A percentile compares a stretch with the other conserved stretches of the same genome.
These are phyloP conservation scores for Chrosomus eos DNA, from an alignment of 2,797 vertebrate species.

Conservation along the genomic window DNA sequence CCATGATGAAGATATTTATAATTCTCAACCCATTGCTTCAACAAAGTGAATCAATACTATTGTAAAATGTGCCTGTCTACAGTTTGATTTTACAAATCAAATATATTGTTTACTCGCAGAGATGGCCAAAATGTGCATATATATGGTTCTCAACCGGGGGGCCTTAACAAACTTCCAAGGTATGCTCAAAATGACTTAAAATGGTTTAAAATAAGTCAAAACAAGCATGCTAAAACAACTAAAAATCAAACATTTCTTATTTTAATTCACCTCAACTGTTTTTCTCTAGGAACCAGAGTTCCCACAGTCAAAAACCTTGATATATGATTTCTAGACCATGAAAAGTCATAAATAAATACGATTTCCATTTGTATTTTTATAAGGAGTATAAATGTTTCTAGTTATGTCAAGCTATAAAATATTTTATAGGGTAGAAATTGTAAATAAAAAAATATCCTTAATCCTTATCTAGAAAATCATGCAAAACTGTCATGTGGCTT, in stretches of 20 bases:
- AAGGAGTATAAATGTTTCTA: neutral
- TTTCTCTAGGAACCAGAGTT: neutral
- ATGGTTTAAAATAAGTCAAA: neutral
- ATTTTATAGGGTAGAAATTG: neutral
- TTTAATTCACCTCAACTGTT: neutral
- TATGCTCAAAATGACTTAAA: neutral
- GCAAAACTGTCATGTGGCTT: neutral
- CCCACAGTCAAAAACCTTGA: neutral
- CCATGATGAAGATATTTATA: constrained; percentile 17
- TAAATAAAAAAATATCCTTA: neutral
- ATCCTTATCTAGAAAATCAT: neutral
- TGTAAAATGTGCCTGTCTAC: neutral
- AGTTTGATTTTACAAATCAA: neutral
- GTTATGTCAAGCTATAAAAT: no score
- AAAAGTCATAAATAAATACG: neutral
- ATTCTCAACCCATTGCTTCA: neutral
- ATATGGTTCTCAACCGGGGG: neutral
- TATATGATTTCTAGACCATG: neutral
- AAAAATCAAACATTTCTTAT: neutral
- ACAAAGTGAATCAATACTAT: neutral
- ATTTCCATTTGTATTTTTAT: neutral
- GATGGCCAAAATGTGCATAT: neutral
- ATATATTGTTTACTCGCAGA: neutral
- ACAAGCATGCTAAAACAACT: neutral
- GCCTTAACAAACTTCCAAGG: neutral